Evolutionary conservation across 2,888 invertebrate species (phyloP), one percentile per base, ranked within the genome.

Genomic region (Apamea monoglypha): DNA sequence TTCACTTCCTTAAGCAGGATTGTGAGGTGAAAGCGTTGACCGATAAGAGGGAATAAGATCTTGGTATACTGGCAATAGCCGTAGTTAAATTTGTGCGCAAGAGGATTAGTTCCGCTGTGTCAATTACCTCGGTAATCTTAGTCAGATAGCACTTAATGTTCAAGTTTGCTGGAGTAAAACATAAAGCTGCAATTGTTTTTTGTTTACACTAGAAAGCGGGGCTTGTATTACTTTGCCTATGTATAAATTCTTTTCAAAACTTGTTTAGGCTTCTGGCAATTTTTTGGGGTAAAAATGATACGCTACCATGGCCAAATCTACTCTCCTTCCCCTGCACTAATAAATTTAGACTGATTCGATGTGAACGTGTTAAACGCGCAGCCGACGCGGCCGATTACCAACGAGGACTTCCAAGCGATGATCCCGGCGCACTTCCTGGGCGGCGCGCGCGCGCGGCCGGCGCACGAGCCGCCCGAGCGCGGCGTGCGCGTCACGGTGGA

Each of bases 391-490:
- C 98, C 99, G 95, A 98, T 99, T 97, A 98, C 98, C 97, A 98
- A 98, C 97, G 98, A 98, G 97, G 98, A 99, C 97, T 99, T 99
- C 97, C 98, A 98, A 98, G 98, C 99, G 97, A 98, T 99, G 98
- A 99, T 99, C 93, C 99, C 99, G 92, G 98, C 98, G 94, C 99
- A 98, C 97, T 99, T 99, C 98, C 98, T 98, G 90, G 95, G 95
- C 89, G 96, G 94, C 76, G 95, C 92, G 90, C 94, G 94, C 12
- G 78, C 89, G 12, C 76, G 79, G 32, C 25, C 82, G 90, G 91
- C 93, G 90, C 82, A 88, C 78, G 91, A 81, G 85, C 92, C 94
- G 64, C 94, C 94, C 90, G 96, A 93, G 91, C 93, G 94, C 86
- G 97, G 97, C 89, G 98, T 99, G 90, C 98, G 98, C 84, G 98